Evolutionary conservation across 2,888 invertebrate genomes (phyloP), one percentile per base, ranked within the genome.

Genomic region (Andricus quercusramuli): DNA sequence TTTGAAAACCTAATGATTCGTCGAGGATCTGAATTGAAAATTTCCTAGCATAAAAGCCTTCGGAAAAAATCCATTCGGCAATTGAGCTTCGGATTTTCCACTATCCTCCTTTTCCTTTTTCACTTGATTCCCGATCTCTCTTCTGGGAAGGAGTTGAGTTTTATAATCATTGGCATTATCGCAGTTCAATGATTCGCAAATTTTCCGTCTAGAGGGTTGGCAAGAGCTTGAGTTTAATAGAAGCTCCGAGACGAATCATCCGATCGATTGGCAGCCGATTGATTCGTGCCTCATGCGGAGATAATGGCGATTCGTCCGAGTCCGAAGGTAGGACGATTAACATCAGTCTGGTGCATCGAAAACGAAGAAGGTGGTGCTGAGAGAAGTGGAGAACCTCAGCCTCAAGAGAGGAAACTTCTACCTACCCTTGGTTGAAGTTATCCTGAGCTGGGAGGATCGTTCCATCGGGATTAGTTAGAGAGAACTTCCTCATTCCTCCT

Each of bases 251-350:
- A 86, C 87, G 86, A 89, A 90, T 90, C 88, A 90, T 88, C 86
- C 88, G 85, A 90, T 88, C 90, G 90, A 90, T 90, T 89, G 89
- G 85, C 86, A 85, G 83, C 86, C 87, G 87, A 90, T 90, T 89
- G 90, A 90, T 90, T 89, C 86, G 86, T 84, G 88, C 86, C 87
- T 86, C 44, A 47, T 86, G 87, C 85, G 83, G 85, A 88, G 87
- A 90, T 90, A 90, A 90, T 88, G 86, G 88, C 84, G 83, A 84
- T 83, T 83, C 84, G 85, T 85, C 82, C 82, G 84, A 87, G 85
- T 86, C 85, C 86, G 83, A 88, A 86, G 80, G 81, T 86, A 81
- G 82, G 32, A 56, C 86, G 88, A 89, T 90, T 90, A 90, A 89
- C 82, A 85, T 83, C 87, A 86, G 88, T 90, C 89, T 87, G 80